Percentiles rank a stretch among this genome's conserved stretches.
phyloP scores from a whole-genome alignment of 2,113 vertebrate species.

The Carassius carassius region DNA sequence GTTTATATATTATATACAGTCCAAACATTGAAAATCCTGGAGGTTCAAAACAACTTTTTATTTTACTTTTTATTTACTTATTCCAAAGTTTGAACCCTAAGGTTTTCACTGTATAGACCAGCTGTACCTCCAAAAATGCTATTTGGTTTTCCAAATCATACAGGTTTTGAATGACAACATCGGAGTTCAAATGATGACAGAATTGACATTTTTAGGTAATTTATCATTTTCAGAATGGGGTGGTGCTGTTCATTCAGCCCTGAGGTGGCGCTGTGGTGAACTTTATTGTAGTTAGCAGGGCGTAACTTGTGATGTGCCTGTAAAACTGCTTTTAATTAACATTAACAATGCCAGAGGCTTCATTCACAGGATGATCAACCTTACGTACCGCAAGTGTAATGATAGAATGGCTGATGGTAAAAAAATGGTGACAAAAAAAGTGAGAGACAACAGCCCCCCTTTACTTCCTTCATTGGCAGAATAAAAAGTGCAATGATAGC shows the following conservation, averaged over 20 bases:
- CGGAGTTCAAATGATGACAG: not conserved
- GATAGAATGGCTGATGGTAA: slow-evolving; percentile 63
- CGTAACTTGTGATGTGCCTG: slow-evolving; percentile 61
- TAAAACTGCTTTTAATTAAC: slow-evolving; percentile 74
- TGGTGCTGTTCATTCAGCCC: slow-evolving; percentile 19
- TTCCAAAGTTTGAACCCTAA: not conserved
- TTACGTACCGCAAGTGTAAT: slow-evolving; percentile 58
- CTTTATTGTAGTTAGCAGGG: slow-evolving; percentile 65
- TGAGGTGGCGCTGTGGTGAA: slow-evolving; percentile 53
- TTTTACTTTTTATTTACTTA: too few relatives aligned
- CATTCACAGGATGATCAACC: slow-evolving; percentile 52
- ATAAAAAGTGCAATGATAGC: slow-evolving; percentile 74
- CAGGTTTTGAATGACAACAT: not conserved
- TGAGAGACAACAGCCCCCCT: slow-evolving; percentile 38
- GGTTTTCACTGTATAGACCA: not conserved
- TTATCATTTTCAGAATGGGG: not conserved
- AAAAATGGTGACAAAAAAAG: slow-evolving; percentile 44
- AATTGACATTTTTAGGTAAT: not conserved
- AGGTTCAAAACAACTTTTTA: too few relatives aligned
- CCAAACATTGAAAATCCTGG: too few relatives aligned
- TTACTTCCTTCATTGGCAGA: slow-evolving; percentile 63
- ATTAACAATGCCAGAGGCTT: slow-evolving; percentile 70
- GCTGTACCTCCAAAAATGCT: not conserved
- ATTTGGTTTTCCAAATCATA: not conserved
- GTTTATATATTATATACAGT: too few relatives aligned